Base-by-base conservation (phyloP, 2,797 vertebrate genomes). In the Pseudomugil tenellus region DNA sequence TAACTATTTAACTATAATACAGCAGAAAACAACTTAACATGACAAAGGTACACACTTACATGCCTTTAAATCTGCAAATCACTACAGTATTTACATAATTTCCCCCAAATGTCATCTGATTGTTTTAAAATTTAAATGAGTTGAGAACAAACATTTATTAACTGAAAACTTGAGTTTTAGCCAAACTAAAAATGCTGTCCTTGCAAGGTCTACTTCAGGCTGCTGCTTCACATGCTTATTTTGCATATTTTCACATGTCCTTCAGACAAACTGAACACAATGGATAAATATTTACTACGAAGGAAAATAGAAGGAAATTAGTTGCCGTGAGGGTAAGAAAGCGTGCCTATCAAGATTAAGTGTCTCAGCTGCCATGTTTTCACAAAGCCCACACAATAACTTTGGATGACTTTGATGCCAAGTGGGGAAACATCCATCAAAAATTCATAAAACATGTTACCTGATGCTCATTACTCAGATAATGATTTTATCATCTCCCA, bases 381-480 rank as follows among this genome's bases (percentile, higher is more conserved):
- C 26, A 31, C 63, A 54, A 79, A 79, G 61, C 71, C 63, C 58
- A 72, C 60, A 60, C 56, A 74, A 72, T 74, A 79, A 79, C 63
- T 77, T 61, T 37, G 25, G 34, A 65, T 26, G 43, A 64, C 60
- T 71, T 79, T 84, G 46, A 58, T 55, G 68, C 31, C 72, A 68
- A 55, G 68, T 53, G 67, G 71, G 72, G 68, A 84, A 63, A 77
- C 83, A 79, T 88, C 71, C 66, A 90, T 91, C 85, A 86, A 79
- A 89, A 86, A 77, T 63, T 81, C 81, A 88, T 91, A 87, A 88
- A 89, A 79, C 82, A 70, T 37, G 78, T 78, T 85, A 89, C 78
- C 72, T 84, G 80, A 81, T 16, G 11, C 81, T 87, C 85, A 87
- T 89, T 85, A 87, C 72, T 72, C 58, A 57, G 77, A 70, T 87